These are phyloP conservation scores for Pseudococcus viburni DNA, from an alignment of 2,888 invertebrate genomes.

Conservation along the genomic window DNA sequence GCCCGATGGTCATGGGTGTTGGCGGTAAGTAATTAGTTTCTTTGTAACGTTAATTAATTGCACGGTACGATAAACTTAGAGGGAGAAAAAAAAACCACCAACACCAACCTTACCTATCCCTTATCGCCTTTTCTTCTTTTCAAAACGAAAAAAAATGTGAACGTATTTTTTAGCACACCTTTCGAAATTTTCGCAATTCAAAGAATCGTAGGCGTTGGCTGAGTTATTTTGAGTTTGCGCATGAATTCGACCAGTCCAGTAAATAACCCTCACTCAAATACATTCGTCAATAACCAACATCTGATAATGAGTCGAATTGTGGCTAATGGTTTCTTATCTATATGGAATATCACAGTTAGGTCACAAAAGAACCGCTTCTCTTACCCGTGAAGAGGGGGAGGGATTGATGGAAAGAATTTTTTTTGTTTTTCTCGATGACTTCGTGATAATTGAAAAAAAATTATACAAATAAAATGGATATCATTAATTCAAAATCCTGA, in stretches of 20 bases:
- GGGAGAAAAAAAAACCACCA: not conserved
- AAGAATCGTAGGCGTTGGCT: not conserved
- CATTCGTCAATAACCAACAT: not conserved
- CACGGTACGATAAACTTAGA: not conserved
- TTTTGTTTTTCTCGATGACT: too few relatives aligned
- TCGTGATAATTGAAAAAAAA: too few relatives aligned
- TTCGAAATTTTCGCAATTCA: not conserved
- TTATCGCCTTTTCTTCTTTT: not conserved
- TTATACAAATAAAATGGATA: too few relatives aligned
- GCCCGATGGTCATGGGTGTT: slow-evolving; percentile 97
- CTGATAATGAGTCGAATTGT: too few relatives aligned
- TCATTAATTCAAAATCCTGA: too few relatives aligned
- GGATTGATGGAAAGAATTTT: too few relatives aligned
- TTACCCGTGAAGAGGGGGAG: too few relatives aligned
- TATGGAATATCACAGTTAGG: too few relatives aligned
- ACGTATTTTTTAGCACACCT: not conserved
- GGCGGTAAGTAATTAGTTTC: slow-evolving; percentile 78
- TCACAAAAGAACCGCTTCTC: too few relatives aligned
- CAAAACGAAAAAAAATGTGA: not conserved
- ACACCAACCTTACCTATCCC: not conserved
- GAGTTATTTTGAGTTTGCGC: not conserved
- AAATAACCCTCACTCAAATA: not conserved
- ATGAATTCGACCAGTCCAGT: not conserved
- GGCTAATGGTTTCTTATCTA: too few relatives aligned
- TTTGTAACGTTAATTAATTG: slow-evolving; percentile 40